Conservation (phyloP, 2,888 invertebrate genomes). For the Oligia strigilis region DNA sequence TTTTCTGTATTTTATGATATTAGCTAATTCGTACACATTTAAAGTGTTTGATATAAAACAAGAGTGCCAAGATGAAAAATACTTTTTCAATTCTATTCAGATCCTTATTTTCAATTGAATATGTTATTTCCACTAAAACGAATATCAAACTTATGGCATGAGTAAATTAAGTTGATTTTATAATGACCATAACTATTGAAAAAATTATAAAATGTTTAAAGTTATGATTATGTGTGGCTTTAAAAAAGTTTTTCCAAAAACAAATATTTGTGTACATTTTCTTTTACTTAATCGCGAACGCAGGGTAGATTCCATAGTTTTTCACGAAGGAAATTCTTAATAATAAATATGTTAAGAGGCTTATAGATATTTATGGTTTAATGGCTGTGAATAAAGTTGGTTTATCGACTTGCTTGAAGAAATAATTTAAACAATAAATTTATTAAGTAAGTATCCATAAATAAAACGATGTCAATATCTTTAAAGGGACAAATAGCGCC, state of each 20-base stretch:
- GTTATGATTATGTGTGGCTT: too few species aligned
- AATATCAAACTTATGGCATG: neutral
- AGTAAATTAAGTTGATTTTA: neutral
- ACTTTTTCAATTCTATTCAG: neutral
- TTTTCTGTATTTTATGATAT: neutral
- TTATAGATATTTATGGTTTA: too few species aligned
- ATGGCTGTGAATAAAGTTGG: conserved; percentile 6
- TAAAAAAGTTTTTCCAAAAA: neutral
- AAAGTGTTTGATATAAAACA: neutral
- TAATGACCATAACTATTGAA: neutral
- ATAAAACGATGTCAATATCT: neutral
- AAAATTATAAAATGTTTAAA: neutral
- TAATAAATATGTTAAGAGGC: neutral
- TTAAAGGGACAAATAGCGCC: neutral
- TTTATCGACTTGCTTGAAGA: neutral
- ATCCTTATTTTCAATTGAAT: neutral
- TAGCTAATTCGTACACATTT: neutral
- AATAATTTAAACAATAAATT: neutral
- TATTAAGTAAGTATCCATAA: too few species aligned
- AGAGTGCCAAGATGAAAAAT: neutral
- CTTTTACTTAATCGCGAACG: neutral
- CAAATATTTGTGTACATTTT: neutral
- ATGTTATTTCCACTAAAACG: neutral
- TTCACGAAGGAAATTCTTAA: neutral
- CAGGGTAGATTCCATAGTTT: neutral